Evolutionary conservation across 2,888 invertebrate species (phyloP).

Genomic region (Lottia scabra): DNA sequence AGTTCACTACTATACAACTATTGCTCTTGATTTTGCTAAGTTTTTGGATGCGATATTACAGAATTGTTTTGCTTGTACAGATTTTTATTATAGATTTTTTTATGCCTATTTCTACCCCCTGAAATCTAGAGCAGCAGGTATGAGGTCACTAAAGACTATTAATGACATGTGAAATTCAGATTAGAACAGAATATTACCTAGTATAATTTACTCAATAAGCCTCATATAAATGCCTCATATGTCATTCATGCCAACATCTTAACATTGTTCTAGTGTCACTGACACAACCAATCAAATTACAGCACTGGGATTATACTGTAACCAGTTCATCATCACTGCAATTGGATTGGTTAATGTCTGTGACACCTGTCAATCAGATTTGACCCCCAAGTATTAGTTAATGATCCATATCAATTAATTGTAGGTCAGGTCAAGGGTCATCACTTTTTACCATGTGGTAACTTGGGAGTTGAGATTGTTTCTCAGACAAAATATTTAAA

Average conservation of each 20-base stretch:
- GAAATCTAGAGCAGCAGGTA: neutral
- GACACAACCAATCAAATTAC: neutral
- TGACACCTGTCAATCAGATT: conserved; percentile 1
- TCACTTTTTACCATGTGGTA: too few species aligned
- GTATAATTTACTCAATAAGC: neutral
- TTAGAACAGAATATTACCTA: neutral
- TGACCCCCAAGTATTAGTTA: conserved; percentile 3
- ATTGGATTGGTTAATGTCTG: neutral
- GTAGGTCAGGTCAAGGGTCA: neutral
- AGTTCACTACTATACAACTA: too few species aligned
- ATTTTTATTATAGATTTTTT: too few species aligned
- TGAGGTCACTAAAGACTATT: neutral
- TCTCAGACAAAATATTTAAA: too few species aligned
- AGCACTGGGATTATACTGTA: neutral
- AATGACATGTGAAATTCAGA: neutral
- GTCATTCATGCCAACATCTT: neutral
- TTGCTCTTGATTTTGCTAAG: too few species aligned
- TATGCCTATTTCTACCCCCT: too few species aligned
- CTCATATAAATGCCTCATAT: neutral
- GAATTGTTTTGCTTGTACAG: too few species aligned
- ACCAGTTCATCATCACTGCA: neutral
- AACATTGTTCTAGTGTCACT: neutral
- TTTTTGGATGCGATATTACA: too few species aligned
- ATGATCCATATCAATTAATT: conserved; percentile 6
- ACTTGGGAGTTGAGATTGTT: too few species aligned